Percentiles rank a stretch among this genome's conserved stretches.
These are phyloP conservation scores for Daphoenositta chrysoptera DNA, from an alignment of 2,113 vertebrate genomes.

Conservation along the genomic window DNA sequence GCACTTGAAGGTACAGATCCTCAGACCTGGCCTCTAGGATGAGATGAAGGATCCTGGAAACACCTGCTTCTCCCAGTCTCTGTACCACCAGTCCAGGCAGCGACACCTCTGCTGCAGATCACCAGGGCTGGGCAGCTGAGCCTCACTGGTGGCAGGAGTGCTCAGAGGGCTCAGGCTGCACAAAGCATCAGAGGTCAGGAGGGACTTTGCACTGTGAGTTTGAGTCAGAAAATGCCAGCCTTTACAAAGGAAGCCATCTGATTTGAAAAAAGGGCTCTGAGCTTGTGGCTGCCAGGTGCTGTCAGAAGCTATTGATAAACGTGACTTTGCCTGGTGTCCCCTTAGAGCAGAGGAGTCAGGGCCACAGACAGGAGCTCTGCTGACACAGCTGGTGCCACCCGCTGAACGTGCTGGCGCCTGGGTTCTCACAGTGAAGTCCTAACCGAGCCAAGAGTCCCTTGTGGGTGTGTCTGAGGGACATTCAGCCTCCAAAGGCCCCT, in stretches of 20 bases:
- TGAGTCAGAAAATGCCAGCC: not conserved
- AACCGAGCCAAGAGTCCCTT: not conserved
- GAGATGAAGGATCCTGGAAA: not conserved
- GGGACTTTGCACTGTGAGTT: not conserved
- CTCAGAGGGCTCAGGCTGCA: not conserved
- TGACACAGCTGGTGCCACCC: not conserved
- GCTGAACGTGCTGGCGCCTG: not conserved
- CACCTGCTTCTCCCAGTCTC: not conserved
- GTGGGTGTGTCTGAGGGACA: not conserved
- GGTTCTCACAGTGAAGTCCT: not conserved
- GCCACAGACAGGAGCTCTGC: not conserved
- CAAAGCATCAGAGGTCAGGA: not conserved
- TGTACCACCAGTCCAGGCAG: not conserved
- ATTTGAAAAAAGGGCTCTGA: not conserved
- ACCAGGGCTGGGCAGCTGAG: not conserved
- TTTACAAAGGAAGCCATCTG: not conserved
- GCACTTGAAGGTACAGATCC: not conserved
- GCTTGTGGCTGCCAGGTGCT: not conserved
- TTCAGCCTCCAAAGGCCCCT: not conserved
- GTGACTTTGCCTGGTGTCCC: not conserved
- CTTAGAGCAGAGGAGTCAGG: not conserved
- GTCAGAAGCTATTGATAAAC: not conserved
- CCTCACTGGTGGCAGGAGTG: not conserved
- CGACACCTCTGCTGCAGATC: rapidly evolving
- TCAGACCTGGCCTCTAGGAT: not conserved